Evolutionary conservation across 2,888 invertebrate genomes (phyloP), one percentile per base, ranked within the genome.

Genomic region (Cheilosia grossa): DNA sequence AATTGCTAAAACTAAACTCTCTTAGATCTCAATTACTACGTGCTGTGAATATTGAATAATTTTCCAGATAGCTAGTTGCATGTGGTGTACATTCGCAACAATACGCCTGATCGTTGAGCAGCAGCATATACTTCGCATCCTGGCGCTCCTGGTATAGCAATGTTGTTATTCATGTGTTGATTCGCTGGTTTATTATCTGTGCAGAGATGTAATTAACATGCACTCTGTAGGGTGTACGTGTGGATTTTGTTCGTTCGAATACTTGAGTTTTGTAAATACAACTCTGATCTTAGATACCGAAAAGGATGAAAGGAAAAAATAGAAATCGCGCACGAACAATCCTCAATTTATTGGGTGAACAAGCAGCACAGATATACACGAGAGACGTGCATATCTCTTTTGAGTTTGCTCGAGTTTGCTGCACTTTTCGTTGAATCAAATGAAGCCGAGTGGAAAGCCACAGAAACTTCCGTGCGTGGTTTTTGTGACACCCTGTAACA

Each of bases 11-110:
- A 82, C 78, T 61, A 67, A 82, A 78, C 78, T 72, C 82, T 82
- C 78, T 78, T 82, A 82, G 78, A 82, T 78, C 78, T 82, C 82
- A 78, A 82, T 82, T 82, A 82, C 73, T 73, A 82, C 78, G 82
- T 82, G 82, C 51, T 73, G 44, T 78, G 78, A 78, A 78, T 78
- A 78, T 72, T 73, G 61, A 82, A 82, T 67, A 61, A 42, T 73
- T 78, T 78, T 73, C 82, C 21, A 82, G 44, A 19, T 37, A 40
- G 19, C 37, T 58, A 37, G 33, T 9, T 58, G 82, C 70, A 77
- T 47, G 13, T 77, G 49, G n/a, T 44, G 37, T 15, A 24, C 51
- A 24, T 37, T 37, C 13, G 51, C 51, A 24, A 13, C 51, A 9
- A 21, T 21, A n/a, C 13, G 58, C 30, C 63, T n/a, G 49, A 17